A percentile compares a stretch with the other conserved stretches of the same genome.
Conservation (phyloP, 2,888 invertebrate genomes). For the Vannuccia rotundouncinata region DNA sequence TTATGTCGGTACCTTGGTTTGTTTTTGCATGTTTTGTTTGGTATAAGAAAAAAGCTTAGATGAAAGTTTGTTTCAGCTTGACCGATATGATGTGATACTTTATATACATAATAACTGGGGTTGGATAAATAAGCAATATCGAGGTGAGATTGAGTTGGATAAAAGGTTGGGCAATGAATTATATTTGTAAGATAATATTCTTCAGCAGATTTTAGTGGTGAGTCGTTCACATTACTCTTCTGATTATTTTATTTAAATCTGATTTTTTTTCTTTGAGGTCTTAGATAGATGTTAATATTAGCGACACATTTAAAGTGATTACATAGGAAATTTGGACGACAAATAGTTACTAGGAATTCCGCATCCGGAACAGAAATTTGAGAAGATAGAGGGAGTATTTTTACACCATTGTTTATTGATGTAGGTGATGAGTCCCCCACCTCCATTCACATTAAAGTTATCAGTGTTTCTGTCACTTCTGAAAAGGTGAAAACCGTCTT, state of each 20-base stretch:
- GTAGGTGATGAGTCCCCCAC: conserved; percentile 26
- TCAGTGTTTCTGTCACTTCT: conserved; percentile 26
- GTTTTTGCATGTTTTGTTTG: neutral
- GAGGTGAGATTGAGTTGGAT: neutral
- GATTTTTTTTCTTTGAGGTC: conserved; percentile 26
- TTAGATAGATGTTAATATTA: conserved; percentile 26
- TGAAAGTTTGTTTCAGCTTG: neutral
- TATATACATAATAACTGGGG: neutral
- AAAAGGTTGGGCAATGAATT: neutral
- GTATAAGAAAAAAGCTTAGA: conserved; percentile 12
- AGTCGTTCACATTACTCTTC: conserved; percentile 26
- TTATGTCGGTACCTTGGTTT: neutral
- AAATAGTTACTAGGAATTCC: conserved; percentile 23
- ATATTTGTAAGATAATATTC: neutral
- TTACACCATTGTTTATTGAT: conserved; percentile 26
- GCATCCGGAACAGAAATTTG: conserved; percentile 26
- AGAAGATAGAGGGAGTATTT: conserved; percentile 24
- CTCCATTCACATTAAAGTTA: conserved; percentile 23
- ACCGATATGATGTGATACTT: conserved; percentile 8
- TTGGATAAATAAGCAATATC: neutral
- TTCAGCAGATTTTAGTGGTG: conserved; percentile 17
- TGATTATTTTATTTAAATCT: conserved; percentile 21
- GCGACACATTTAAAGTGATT: conserved; percentile 23
- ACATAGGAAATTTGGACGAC: conserved; percentile 23
- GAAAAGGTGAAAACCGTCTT: conserved; percentile 21